Base-by-base conservation (phyloP, 1,140 invertebrate genomes). In the Hyles vespertilio region DNA sequence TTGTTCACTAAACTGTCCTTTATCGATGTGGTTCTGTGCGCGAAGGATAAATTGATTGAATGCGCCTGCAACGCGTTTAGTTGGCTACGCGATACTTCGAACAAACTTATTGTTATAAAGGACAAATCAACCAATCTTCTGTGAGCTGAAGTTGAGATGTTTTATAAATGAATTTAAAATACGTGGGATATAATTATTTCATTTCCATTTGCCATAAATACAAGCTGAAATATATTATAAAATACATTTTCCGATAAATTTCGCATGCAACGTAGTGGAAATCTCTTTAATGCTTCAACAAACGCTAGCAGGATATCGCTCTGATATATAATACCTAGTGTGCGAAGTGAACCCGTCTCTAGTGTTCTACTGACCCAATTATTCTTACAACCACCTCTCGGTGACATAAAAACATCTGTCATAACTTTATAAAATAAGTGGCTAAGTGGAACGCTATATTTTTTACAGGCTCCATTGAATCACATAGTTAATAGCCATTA, bases 281-380 rank as follows among this genome's bases (percentile, higher is more conserved):
- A 53, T 44, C 11, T 53, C 34, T 44, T 36, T 53, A 44, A 43
- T 44, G 32, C 36, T 53, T 53, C 40, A 53, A 53, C 34, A 32
- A 53, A 53, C 40, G 50, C 32, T 33, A 51, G 50, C 10, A 51
- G 50, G 32, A 51, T 34, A 51, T 51, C 50, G 32, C 50, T 8
- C 8, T 51, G 32, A 51, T 40, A 40, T 40, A 40, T 60, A 62
- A 54, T 62, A 70, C 55, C 56, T 62, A 50, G 58, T 32, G 36
- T 53, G 53, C 58, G 54, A 59, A 59, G 40, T 53, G 5, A 50
- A 33, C 46, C 58, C 46, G 40, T 57, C 56, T 57, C 22, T 47
- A 40, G 59, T 51, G 60, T 47, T 61, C 67, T 54, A 50, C 54
- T 72, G 70, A 72, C 70, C 70, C 61, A 69, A 72, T 72, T 72